phyloP scores from a whole-genome alignment of 2,113 vertebrate species.

The Cyprinodon tularosa region DNA sequence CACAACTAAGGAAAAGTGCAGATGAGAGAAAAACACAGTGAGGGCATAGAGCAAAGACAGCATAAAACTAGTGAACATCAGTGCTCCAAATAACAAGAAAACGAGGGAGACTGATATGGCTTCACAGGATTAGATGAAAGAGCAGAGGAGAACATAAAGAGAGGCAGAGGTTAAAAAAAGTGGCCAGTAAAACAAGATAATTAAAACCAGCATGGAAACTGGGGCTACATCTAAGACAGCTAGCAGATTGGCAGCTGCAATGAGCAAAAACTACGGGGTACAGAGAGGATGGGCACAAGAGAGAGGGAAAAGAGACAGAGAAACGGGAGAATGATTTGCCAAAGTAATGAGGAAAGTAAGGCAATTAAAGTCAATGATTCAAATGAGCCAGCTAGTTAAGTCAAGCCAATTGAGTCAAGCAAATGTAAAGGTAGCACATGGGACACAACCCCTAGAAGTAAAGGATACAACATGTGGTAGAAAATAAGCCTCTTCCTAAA shows the following conservation, averaged over 20 bases:
- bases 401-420: constrained; percentile 47
- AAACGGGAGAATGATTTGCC: constrained; percentile 26
- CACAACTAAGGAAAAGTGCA: constrained; percentile 30
- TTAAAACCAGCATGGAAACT: constrained; percentile 52
- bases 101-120: constrained; percentile 34
- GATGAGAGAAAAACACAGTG: constrained; percentile 14
- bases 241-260: constrained; percentile 29
- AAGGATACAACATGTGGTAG: background rate
- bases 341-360: constrained; percentile 42
- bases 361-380: constrained; percentile 55
- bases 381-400: constrained; percentile 47
- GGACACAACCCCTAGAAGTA: constrained; percentile 14
- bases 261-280: constrained; percentile 22
- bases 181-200: constrained; percentile 31
- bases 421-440: constrained; percentile 43
- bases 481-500: background rate
- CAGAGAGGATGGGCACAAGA: constrained; percentile 32
- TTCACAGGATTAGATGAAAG: constrained; percentile 41
- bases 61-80: constrained; percentile 31
- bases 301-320: constrained; percentile 18
- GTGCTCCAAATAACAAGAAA: constrained; percentile 35
- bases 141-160: constrained; percentile 27
- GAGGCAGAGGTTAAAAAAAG: constrained; percentile 30
- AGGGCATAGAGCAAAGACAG: constrained; percentile 24
- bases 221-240: constrained; percentile 29